These are phyloP conservation scores for Uloborus plumipes DNA, from an alignment of 2,888 invertebrate genomes.

Conservation along the genomic window DNA sequence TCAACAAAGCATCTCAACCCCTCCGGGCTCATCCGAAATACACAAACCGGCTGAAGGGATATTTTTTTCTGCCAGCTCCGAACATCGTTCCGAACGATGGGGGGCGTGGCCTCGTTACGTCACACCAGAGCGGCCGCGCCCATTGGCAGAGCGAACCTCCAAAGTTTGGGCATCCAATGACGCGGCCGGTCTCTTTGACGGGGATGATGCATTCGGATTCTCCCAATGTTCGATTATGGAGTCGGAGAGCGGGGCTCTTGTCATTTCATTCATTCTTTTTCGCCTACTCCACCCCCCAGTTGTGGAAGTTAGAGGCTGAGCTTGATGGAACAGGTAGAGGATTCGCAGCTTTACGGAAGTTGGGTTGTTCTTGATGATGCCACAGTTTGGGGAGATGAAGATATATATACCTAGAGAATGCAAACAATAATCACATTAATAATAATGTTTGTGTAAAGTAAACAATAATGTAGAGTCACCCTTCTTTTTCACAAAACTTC, in stretches of 20 bases:
- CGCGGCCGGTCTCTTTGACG: constrained; percentile 18
- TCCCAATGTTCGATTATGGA: constrained; percentile 33
- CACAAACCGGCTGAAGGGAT: constrained; percentile 26
- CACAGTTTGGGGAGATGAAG: too few relatives aligned
- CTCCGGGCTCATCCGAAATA: constrained; percentile 19
- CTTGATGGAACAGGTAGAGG: too few relatives aligned
- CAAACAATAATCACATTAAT: too few relatives aligned
- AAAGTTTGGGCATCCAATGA: constrained; percentile 56
- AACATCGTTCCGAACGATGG: constrained; percentile 2
- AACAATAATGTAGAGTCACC: too few relatives aligned
- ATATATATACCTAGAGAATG: too few relatives aligned
- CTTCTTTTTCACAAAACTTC: too few relatives aligned
- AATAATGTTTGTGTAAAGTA: too few relatives aligned
- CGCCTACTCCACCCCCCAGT: background rate
- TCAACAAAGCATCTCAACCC: background rate
- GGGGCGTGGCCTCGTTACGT: constrained; percentile 41
- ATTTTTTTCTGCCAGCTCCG: constrained; percentile 34
- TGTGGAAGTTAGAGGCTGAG: too few relatives aligned
- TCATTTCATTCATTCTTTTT: constrained; percentile 37
- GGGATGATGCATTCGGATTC: constrained; percentile 44
- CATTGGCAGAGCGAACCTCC: constrained; percentile 41
- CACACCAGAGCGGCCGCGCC: background rate
- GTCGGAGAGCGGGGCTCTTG: constrained; percentile 42
- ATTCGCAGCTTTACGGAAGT: too few relatives aligned
- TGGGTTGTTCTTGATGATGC: background rate